Percentiles rank a stretch among this genome's conserved stretches.
Evolutionary conservation across 2,797 vertebrate genomes (phyloP).

Genomic region (Buphagus erythrorhynchus): DNA sequence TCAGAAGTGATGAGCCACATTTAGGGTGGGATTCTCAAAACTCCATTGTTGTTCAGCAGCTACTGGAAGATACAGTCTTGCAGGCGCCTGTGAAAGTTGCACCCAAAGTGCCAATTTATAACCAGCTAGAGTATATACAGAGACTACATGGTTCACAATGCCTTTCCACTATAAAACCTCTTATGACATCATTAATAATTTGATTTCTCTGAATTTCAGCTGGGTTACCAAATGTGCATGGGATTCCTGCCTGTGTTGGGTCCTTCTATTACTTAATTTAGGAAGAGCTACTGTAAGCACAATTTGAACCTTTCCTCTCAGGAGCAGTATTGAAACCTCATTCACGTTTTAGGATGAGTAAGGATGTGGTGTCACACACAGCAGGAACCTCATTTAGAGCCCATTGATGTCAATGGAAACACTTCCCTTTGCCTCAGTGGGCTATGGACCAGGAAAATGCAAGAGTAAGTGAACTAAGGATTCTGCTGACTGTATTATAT

Average conservation of each 20-base stretch:
- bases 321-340: neutral
- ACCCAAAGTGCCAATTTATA: neutral
- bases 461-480: neutral
- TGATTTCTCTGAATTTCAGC: neutral
- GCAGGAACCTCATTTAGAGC: neutral
- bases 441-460: neutral
- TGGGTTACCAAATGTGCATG: neutral
- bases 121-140: neutral
- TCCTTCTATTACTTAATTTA: neutral
- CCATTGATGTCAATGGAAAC: slow-evolving; percentile 4
- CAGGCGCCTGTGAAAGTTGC: neutral
- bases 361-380: neutral
- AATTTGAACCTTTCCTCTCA: slow-evolving; percentile 31
- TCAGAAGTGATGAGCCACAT: neutral
- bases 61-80: neutral
- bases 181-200: neutral
- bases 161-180: neutral
- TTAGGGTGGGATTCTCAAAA: neutral
- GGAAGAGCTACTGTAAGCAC: slow-evolving; percentile 14
- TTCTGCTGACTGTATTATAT: slow-evolving; percentile 17
- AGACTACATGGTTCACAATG: neutral
- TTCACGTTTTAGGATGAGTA: slow-evolving; percentile 1
- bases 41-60: neutral
- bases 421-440: slow-evolving; percentile 31
- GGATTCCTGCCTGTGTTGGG: neutral